These are phyloP conservation scores for Heliconius aoede DNA, from an alignment of 2,888 invertebrate genomes.

Conservation along the genomic window DNA sequence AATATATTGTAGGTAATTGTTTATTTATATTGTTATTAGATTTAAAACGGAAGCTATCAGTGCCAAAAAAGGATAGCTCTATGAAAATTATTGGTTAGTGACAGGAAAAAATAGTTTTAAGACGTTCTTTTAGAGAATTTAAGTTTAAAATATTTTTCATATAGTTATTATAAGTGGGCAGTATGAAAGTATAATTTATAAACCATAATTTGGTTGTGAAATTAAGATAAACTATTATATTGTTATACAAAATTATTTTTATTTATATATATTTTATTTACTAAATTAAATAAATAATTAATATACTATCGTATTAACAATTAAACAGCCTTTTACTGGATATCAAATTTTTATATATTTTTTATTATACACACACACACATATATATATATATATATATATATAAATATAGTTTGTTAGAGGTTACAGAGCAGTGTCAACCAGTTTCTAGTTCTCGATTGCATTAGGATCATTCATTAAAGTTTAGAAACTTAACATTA, in stretches of 20 bases:
- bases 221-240: not conserved
- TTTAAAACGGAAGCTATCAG: not conserved
- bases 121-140: not conserved
- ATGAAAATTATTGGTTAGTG: not conserved
- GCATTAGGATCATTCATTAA: too few relatives aligned
- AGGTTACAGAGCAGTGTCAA: too few relatives aligned
- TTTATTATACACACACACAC: too few relatives aligned
- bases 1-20: not conserved
- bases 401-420: too few relatives aligned
- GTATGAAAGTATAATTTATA: not conserved
- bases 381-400: too few relatives aligned
- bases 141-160: not conserved
- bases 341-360: too few relatives aligned
- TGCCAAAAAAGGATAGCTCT: not conserved
- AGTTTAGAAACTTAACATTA: too few relatives aligned
- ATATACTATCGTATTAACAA: not conserved
- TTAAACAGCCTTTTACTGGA: not conserved
- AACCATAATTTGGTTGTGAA: constrained; percentile 11
- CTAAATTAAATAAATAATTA: not conserved
- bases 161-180: not conserved
- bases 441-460: too few relatives aligned
- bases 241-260: not conserved
- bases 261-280: not conserved
- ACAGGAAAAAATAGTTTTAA: not conserved
- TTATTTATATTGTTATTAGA: not conserved